Conservation (phyloP, 2,113 vertebrate species). For the Channa argus region DNA sequence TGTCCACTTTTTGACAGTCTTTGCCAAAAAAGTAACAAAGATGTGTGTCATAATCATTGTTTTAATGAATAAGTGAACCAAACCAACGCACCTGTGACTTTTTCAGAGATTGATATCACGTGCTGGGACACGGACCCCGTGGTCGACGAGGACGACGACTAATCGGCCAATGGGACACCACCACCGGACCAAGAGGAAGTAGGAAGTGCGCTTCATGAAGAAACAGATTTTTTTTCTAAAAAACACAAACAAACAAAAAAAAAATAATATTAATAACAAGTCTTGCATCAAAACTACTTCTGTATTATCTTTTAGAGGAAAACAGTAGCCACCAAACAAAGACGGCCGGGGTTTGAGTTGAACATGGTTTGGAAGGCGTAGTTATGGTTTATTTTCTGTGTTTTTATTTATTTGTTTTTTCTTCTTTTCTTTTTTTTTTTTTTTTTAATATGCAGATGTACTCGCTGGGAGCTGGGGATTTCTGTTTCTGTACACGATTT, state of each 20-base stretch:
- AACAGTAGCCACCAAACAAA: conserved; percentile 69
- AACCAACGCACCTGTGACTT: neutral
- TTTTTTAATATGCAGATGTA: conserved; percentile 77
- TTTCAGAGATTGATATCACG: conserved; percentile 96
- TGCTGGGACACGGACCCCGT: conserved; percentile 97
- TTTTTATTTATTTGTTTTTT: conserved; percentile 73
- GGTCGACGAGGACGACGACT: conserved; percentile 93
- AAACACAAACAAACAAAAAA: conserved; percentile 54
- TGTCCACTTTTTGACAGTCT: too few species aligned
- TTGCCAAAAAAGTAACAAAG: too few species aligned
- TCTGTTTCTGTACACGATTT: conserved; percentile 57
- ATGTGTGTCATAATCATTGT: too few species aligned
- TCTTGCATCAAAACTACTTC: conserved; percentile 79
- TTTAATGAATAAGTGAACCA: too few species aligned
- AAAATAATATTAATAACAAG: conserved; percentile 61
- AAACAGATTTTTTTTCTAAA: conserved; percentile 66
- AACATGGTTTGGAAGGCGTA: conserved; percentile 56
- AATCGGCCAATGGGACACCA: conserved; percentile 54
- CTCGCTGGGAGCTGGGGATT: conserved; percentile 26
- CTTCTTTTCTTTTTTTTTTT: conserved; percentile 40
- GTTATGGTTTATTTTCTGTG: conserved; percentile 40
- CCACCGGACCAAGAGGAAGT: conserved; percentile 62
- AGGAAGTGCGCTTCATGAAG: conserved; percentile 71
- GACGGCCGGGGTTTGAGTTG: conserved; percentile 57
- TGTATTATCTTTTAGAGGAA: conserved; percentile 80